These are phyloP conservation scores for Pogonognathellus flavescens DNA, from an alignment of 1,140 invertebrate species.

Conservation along the genomic window DNA sequence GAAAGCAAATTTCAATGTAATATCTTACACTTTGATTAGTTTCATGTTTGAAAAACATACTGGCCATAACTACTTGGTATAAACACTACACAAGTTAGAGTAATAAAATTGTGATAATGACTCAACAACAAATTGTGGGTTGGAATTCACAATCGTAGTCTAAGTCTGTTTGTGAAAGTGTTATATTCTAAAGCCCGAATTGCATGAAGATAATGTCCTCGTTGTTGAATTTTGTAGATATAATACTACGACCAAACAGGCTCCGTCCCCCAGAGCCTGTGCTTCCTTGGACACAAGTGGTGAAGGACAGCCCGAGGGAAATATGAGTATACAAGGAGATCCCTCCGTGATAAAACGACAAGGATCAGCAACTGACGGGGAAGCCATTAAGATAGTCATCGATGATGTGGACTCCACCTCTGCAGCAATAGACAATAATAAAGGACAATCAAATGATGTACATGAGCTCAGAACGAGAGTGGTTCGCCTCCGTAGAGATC, in stretches of 20 bases:
- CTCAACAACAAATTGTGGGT: too few species aligned
- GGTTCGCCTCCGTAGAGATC: conserved; percentile 82
- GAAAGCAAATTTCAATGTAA: too few species aligned
- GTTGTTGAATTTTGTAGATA: conserved; percentile 49
- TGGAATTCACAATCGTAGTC: too few species aligned
- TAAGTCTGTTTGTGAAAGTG: too few species aligned
- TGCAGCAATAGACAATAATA: conserved; percentile 77
- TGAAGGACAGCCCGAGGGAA: conserved; percentile 6
- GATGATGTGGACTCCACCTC: conserved; percentile 83
- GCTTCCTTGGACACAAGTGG: conserved; percentile 63
- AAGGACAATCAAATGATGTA: conserved; percentile 69
- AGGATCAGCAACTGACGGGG: conserved; percentile 85
- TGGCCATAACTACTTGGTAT: too few species aligned
- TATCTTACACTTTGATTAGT: too few species aligned
- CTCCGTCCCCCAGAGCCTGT: conserved; percentile 63
- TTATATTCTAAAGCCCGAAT: too few species aligned
- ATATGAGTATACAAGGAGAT: conserved; percentile 24
- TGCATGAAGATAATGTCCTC: too few species aligned
- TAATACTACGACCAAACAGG: conserved; percentile 61
- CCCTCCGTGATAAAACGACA: conserved; percentile 72
- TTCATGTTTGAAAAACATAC: too few species aligned
- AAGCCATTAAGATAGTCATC: conserved; percentile 92
- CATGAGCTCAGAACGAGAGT: conserved; percentile 62
- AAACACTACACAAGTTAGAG: too few species aligned
- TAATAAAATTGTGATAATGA: too few species aligned